Evolutionary conservation across 2,888 invertebrate species (phyloP).

Genomic region (Meiosimyza platycephala): DNA sequence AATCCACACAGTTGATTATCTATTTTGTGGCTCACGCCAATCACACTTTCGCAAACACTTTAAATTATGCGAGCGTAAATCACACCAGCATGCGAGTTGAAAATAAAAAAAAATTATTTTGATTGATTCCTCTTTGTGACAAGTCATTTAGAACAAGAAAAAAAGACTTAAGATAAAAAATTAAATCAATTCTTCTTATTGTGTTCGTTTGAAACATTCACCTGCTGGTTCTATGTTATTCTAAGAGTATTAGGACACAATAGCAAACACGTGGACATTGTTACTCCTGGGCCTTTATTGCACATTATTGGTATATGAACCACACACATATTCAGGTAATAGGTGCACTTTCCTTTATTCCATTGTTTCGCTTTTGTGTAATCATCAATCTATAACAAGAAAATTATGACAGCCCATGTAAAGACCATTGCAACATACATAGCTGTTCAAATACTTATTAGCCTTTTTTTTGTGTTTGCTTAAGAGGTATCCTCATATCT

Average conservation of each 20-base stretch:
- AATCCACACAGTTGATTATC: background rate
- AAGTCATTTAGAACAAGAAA: conserved; percentile 10
- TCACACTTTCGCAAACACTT: conserved; percentile 12
- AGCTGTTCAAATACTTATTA: no score
- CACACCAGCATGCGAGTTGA: background rate
- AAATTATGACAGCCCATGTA: conserved; percentile 18
- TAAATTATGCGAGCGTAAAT: conserved; percentile 1
- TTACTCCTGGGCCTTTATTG: conserved; percentile 15
- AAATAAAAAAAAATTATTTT: conserved; percentile 16
- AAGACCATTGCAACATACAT: background rate
- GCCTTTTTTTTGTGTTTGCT: no score
- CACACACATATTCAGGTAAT: background rate
- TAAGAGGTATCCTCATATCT: no score
- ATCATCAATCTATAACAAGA: conserved; percentile 21
- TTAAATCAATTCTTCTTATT: conserved; percentile 5
- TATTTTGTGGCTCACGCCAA: conserved; percentile 24
- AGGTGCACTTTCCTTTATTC: background rate
- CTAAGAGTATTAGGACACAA: background rate
- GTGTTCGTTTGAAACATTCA: conserved; percentile 2
- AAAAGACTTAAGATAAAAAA: conserved; percentile 16
- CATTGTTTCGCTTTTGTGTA: conserved; percentile 1
- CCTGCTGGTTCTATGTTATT: conserved; percentile 23
- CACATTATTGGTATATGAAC: background rate
- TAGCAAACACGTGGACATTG: background rate
- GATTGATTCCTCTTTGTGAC: conserved; percentile 23